Evolutionary conservation across 2,797 vertebrate species (phyloP).

Genomic region (Poeciliopsis turneri): DNA sequence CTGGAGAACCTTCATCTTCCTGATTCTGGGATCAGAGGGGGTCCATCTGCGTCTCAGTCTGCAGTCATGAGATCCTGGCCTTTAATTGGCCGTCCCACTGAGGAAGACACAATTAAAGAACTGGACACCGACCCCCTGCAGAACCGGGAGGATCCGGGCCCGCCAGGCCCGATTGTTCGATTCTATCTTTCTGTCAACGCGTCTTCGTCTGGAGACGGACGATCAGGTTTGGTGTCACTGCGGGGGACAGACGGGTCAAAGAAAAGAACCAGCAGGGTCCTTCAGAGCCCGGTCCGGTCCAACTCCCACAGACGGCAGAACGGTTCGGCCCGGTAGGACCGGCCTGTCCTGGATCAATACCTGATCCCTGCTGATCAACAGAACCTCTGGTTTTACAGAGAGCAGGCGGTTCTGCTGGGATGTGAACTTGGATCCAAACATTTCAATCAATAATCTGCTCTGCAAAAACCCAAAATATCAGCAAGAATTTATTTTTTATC

Average conservation of each 20-base stretch:
- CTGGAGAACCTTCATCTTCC: neutral
- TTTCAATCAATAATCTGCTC: neutral
- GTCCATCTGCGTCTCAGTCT: constrained; percentile 1
- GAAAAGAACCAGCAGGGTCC: constrained; percentile 1
- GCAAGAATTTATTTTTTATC: no score
- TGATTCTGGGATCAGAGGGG: constrained; percentile 1
- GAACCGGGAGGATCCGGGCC: constrained; percentile 10
- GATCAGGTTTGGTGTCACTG: constrained; percentile 46
- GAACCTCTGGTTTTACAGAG: neutral
- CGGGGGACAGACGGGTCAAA: constrained; percentile 29
- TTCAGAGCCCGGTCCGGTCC: neutral
- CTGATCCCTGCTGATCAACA: neutral
- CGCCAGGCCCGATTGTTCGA: constrained; percentile 26
- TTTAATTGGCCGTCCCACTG: constrained; percentile 30
- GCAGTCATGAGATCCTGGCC: constrained; percentile 37
- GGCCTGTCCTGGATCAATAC: neutral
- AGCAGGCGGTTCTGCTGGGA: neutral
- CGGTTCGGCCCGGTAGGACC: neutral
- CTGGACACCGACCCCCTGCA: constrained; percentile 15
- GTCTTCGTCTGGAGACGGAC: neutral
- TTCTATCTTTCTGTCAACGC: constrained; percentile 42
- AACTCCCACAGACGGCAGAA: neutral
- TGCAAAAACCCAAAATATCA: no score
- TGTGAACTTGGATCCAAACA: neutral
- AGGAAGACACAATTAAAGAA: constrained; percentile 44